These are phyloP conservation scores for Isaurus tuberculatus DNA, from an alignment of 92 coral and sea anemone genomes.

Conservation along the genomic window DNA sequence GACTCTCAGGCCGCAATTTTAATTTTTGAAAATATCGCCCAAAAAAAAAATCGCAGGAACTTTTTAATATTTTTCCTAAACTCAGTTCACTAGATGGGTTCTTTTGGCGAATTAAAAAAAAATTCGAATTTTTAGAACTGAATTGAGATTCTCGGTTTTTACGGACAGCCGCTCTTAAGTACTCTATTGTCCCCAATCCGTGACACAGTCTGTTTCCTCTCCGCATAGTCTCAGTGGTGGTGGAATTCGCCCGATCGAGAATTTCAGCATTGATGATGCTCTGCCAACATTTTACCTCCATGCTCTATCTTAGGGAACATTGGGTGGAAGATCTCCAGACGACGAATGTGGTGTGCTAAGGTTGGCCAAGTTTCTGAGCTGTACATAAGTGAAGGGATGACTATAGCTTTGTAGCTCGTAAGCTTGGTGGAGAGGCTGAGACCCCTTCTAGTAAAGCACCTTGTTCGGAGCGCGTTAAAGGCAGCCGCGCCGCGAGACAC, in stretches of 20 bases:
- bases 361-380: slow-evolving; percentile 6
- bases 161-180: too few relatives aligned
- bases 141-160: too few relatives aligned
- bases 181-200: slow-evolving; percentile 32
- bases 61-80: too few relatives aligned
- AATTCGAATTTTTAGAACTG: too few relatives aligned
- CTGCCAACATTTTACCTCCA: slow-evolving; percentile 37
- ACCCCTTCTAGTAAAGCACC: slow-evolving; percentile 3
- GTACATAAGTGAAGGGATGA: slow-evolving; percentile 13
- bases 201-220: slow-evolving; percentile 39
- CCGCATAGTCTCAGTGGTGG: slow-evolving; percentile 29
- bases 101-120: too few relatives aligned
- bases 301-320: slow-evolving; percentile 21
- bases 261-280: slow-evolving; percentile 35
- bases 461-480: too few relatives aligned
- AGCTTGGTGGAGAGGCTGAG: neutral
- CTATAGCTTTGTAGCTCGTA: slow-evolving; percentile 3
- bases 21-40: too few relatives aligned
- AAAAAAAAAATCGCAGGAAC: too few relatives aligned
- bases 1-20: too few relatives aligned
- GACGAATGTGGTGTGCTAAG: slow-evolving; percentile 25
- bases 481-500: slow-evolving; percentile 39
- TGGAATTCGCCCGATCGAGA: slow-evolving; percentile 22
- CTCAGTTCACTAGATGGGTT: too few relatives aligned
- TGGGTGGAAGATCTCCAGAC: slow-evolving; percentile 41